Base-by-base conservation (phyloP, 2,888 invertebrate species). In the Ceraclea dissimilis region DNA sequence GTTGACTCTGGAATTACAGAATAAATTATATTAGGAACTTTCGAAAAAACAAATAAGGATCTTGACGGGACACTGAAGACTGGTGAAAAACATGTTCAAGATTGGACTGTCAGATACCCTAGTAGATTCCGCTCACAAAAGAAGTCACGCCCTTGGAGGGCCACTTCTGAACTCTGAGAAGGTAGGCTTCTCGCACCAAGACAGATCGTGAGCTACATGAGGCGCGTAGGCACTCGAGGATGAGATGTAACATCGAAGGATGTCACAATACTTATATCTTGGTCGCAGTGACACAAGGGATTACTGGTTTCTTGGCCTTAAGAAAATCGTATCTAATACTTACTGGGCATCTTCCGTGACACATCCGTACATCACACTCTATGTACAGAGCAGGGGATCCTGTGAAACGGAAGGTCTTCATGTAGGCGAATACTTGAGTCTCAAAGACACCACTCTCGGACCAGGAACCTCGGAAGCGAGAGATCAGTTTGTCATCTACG, bases 351-450 rank as follows among this genome's bases (percentile, higher is more conserved):
- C 92, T 79, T 59, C 94, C 94, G 70, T 94, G 94, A 70, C 94
- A 94, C 94, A 94, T 94, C 64, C 93, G 79, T 31, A 94, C 93
- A 71, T 94, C 94, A 67, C 94, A 94, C 74, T 94, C 94, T 60
- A 94, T 92, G 70, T 94, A 94, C 2, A 94, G 80, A 5, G 94
- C 93, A 0, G 94, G 94, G 0, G 93, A 93, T 20, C 93, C 93
- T 1, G 93, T 94, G 71, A 94, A 94, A 58, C 94, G 79, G 73
- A 91, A 91, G 2, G 94, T 93, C 74, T 94, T 94, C 90, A 94
- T 91, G 68, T 93, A 94, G 8, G 94, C 93, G 70, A 88, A 94
- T 48, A 94, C 91, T 71, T 93, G 93, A 0, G 94, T 94, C 76
- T 94, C 93, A 69, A 88, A 93, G 51, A 92, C 84, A 21, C 92